Base-by-base conservation (phyloP, 2,113 vertebrate species). In the Seriola quinqueradiata region DNA sequence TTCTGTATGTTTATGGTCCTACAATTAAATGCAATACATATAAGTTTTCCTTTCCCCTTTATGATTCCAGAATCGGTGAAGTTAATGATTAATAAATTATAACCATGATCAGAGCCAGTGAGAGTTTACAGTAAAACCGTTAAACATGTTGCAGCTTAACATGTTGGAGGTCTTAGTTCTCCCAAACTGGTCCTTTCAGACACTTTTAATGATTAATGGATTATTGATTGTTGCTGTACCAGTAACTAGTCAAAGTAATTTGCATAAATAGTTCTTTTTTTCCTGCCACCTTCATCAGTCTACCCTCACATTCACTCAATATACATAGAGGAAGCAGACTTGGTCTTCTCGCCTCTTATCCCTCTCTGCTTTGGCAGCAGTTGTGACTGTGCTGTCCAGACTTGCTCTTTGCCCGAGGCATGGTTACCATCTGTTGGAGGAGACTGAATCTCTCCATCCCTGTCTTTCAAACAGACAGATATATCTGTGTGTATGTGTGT, bases 381-480 rank as follows among this genome's bases (percentile, higher is more conserved):
- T 91, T 88, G 91, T 81, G 69, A 77, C 48, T 80, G 42, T 59
- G 81, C 79, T 68, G 87, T 92, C 90, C 88, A 91, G 84, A 89
- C 84, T 87, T 69, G 85, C 75, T 90, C 86, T 89, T 83, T 87
- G 87, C 93, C 87, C 4, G 12, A 79, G 87, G 93, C 87, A 25
- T 75, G 83, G 86, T 81, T 76, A 83, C 91, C 91, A 93, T 94
- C 92, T 93, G 92, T 89, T 46, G 72, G 38, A 85, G 40, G 66
- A 89, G 83, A 75, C 83, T 64, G 70, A 71, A 79, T 73, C 55
- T 76, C 77, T 81, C 76, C 58, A 32, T 89, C 69, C 64, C 67
- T 8, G 57, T 84, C 84, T 84, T 59, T 82, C 63, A 73, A 40
- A 81, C 52, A 17, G 58, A 70, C 63, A 57, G 64, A 87, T 80